Conservation (phyloP, 2,888 invertebrate genomes). For the Deilephila porcellus region DNA sequence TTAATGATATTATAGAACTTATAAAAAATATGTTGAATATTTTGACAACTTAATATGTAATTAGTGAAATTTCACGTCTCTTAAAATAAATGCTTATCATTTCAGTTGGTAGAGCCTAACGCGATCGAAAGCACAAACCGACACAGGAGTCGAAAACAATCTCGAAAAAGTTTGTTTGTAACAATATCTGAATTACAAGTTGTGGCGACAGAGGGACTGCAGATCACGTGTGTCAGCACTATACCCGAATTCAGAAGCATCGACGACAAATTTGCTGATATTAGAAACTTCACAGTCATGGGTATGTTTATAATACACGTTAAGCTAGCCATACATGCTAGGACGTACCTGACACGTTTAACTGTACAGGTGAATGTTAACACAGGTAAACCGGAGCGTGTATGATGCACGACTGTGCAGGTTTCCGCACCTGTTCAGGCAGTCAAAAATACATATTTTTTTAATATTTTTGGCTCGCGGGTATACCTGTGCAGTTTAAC, state of each 20-base stretch:
- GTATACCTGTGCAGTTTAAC: too few species aligned
- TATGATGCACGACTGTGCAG: too few species aligned
- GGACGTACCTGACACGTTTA: too few species aligned
- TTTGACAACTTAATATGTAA: too few species aligned
- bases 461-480: too few species aligned
- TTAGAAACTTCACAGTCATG: slow-evolving; percentile 88
- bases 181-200: slow-evolving; percentile 89
- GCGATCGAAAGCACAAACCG: slow-evolving; percentile 64
- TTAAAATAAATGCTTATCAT: background rate
- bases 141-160: slow-evolving; percentile 74
- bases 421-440: too few species aligned
- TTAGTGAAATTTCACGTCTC: too few species aligned
- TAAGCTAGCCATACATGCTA: background rate
- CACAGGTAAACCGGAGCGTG: too few species aligned
- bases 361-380: too few species aligned
- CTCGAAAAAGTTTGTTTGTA: slow-evolving; percentile 87
- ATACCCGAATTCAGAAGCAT: slow-evolving; percentile 90
- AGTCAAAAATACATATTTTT: too few species aligned
- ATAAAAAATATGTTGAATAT: too few species aligned
- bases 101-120: slow-evolving; percentile 56
- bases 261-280: slow-evolving; percentile 90
- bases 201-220: slow-evolving; percentile 88
- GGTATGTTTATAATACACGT: slow-evolving; percentile 78
- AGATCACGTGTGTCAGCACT: slow-evolving; percentile 91
- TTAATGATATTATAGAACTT: too few species aligned